Percentiles rank a stretch among this genome's conserved stretches.
Evolutionary conservation across 2,113 vertebrate species (phyloP).

Genomic region (Heptranchias perlo): DNA sequence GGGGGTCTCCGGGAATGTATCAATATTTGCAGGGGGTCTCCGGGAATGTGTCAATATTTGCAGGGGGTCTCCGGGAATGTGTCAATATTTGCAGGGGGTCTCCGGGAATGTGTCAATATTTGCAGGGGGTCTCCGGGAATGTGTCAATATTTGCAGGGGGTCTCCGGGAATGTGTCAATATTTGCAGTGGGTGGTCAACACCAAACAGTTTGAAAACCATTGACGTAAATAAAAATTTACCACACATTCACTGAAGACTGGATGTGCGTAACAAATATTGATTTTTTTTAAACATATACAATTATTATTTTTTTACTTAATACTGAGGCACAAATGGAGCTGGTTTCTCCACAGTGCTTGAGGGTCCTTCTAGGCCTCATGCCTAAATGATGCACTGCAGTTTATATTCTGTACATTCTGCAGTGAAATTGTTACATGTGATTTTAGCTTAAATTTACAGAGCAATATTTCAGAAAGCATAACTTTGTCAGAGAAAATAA

Average conservation of each 20-base stretch:
- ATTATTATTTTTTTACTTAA: background rate
- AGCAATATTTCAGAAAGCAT: background rate
- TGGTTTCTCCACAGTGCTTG: background rate
- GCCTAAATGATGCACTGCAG: background rate
- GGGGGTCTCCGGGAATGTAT: background rate
- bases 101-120: background rate
- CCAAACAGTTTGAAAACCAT: background rate
- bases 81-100: background rate
- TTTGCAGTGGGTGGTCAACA: background rate
- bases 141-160: background rate
- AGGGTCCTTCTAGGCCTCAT: background rate
- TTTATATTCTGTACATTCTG: background rate
- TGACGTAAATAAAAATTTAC: background rate
- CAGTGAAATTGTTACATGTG: background rate
- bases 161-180: background rate
- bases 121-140: background rate
- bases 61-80: background rate
- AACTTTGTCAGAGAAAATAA: background rate
- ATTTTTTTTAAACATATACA: background rate
- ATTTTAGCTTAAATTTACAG: conserved; percentile 6
- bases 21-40: too few relatives aligned
- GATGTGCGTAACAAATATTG: background rate
- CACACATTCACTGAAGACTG: background rate
- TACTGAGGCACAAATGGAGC: background rate
- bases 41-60: background rate